phyloP scores from a whole-genome alignment of 1,140 invertebrate species.

The Macrotrachela quadricornifera region DNA sequence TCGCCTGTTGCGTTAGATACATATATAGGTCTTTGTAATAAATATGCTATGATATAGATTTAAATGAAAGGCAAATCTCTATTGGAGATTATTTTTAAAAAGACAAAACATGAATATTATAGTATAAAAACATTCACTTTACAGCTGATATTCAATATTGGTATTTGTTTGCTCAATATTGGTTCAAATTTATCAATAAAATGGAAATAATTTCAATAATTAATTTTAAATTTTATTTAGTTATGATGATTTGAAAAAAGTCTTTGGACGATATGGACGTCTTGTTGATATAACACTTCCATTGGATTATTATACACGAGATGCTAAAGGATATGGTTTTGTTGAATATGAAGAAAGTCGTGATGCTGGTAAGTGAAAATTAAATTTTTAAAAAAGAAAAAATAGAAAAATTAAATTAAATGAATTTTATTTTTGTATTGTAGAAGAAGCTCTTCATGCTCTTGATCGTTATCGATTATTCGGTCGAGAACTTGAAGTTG shows the following conservation, averaged over 20 bases:
- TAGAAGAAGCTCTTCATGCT: constrained; percentile 33
- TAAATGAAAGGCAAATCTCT: too few species aligned
- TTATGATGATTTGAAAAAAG: constrained; percentile 24
- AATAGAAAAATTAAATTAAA: not conserved
- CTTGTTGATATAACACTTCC: constrained; percentile 35
- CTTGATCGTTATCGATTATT: constrained; percentile 27
- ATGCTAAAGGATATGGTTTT: constrained; percentile 32
- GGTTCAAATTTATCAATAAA: too few species aligned
- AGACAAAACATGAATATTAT: too few species aligned
- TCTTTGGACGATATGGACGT: constrained; percentile 34
- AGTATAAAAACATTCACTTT: too few species aligned
- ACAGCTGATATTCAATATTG: too few species aligned
- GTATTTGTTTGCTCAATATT: too few species aligned
- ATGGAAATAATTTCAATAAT: too few species aligned
- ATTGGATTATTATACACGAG: constrained; percentile 31
- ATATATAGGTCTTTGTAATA: too few species aligned
- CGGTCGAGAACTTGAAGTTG: constrained; percentile 33
- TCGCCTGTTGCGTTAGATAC: too few species aligned
- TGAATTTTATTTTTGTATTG: constrained; percentile 21
- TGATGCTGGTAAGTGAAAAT: not conserved
- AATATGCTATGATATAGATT: too few species aligned
- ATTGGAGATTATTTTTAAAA: too few species aligned
- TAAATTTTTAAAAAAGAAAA: not conserved
- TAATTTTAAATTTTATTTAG: constrained; percentile 9
- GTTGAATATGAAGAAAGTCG: constrained; percentile 26